These are phyloP conservation scores for Pleuronectes platessa DNA, from an alignment of 2,113 vertebrate genomes.

Conservation along the genomic window DNA sequence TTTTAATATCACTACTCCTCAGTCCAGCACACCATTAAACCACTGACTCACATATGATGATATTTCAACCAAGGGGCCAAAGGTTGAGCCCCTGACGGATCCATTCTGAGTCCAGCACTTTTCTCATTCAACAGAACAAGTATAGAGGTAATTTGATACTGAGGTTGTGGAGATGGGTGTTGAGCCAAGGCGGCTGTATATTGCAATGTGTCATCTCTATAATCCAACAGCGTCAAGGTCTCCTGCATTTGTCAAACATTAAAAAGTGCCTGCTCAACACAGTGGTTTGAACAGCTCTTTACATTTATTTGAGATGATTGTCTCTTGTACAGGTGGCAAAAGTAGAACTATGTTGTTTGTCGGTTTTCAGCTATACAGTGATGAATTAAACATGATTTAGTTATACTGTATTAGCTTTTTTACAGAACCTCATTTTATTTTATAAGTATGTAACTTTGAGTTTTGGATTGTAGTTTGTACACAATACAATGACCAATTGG, in stretches of 20 bases:
- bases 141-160: not conserved
- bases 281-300: too few relatives aligned
- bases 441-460: too few relatives aligned
- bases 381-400: too few relatives aligned
- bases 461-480: too few relatives aligned
- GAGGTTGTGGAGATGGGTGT: not conserved
- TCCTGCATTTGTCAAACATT: not conserved
- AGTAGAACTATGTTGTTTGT: not conserved
- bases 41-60: not conserved
- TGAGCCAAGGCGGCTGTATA: not conserved
- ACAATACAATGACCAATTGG: too few relatives aligned
- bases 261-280: not conserved
- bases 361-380: not conserved
- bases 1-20: slow-evolving; percentile 16
- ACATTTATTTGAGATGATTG: not conserved
- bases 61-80: not conserved
- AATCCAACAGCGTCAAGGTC: not conserved
- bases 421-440: too few relatives aligned
- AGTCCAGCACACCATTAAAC: not conserved
- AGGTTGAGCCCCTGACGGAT: not conserved
- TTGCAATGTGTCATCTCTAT: not conserved
- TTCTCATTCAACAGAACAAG: too few relatives aligned
- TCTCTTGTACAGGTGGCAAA: not conserved
- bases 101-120: not conserved
- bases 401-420: too few relatives aligned